Evolutionary conservation across 2,888 invertebrate species (phyloP), one percentile per base, ranked within the genome.

Genomic region (Corbicula japonica): DNA sequence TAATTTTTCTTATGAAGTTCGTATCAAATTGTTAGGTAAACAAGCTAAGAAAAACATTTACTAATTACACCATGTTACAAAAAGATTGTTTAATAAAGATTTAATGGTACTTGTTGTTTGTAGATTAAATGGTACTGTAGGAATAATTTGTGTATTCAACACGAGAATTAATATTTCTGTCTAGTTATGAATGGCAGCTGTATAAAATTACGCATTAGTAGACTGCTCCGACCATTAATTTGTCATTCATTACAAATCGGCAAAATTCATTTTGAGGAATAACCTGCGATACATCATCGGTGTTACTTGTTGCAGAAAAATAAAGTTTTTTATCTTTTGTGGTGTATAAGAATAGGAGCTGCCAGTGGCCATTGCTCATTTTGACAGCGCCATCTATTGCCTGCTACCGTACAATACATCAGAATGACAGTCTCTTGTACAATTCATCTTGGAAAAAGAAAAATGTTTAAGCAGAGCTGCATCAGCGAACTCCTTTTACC

Each of bases 301-400:
- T 35, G 18, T 35, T 35, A 21, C 58, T 58, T 41, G 18, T 41
- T n/a, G n/a, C n/a, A n/a, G n/a, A n/a, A n/a, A n/a, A n/a, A n/a
- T n/a, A n/a, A n/a, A n/a, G n/a, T n/a, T n/a, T n/a, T n/a, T n/a
- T n/a, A n/a, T n/a, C n/a, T n/a, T 48, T 4, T 48, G 23, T 48
- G 15, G 23, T 10, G 48, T 21, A 48, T 48, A 48, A 48, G 3
- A 23, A 5, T 23, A 8, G 23, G 23, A 4, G 48, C 15, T 48
- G 48, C 21, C 5, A 8, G 50, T 23, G 34, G 46, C 35, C 21
- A 60, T 60, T 60, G 58, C 70, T 70, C 70, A 60, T 60, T 61
- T 28, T 70, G 70, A 70, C 70, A 70, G 50, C n/a, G 26, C 38
- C 70, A 70, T 70, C 58, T 60, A 70, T 70, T 60, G n/a, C 58